Base-by-base conservation (phyloP, 53 echinoderm and acorn worm genomes). In the Patiria pectinifera region DNA sequence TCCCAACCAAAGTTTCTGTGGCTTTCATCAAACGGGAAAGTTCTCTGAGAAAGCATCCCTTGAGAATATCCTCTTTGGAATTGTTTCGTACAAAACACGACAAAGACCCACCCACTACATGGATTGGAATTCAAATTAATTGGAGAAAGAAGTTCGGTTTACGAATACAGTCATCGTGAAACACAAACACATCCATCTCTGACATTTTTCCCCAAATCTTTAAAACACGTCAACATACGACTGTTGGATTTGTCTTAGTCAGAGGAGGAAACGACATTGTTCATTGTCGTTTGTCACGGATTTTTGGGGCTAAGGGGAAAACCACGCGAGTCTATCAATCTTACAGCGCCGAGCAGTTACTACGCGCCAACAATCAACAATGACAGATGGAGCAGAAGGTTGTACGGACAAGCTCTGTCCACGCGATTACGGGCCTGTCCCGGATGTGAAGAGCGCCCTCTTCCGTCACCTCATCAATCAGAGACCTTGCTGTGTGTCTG, bases 401-500 rank as follows among this genome's bases (percentile, higher is more conserved):
- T 74, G 6, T n/a, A n/a, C 25, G 74, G 24, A 74, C 15, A 24
- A 74, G 69, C 69, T 21, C 69, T 69, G 69, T 24, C 8, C 24
- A 18, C 6, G 22, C n/a, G 21, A 23, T 74, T 24, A 10, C 24
- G 8, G 18, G 19, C 18, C 74, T 9, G 22, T 23, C 45, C 79
- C 79, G 45, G 79, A 46, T 78, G 21, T 78, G 13, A 44, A 78
- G 14, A 78, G 79, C 79, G 79, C 79, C 46, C 79, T 45, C 79
- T 78, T 78, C 79, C 79, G 45, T 78, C 79, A 15, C 18, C 12
- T 78, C 79, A 78, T 78, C 79, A 78, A 46, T 47, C 46, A 78
- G 16, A 23, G 25, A 8, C 76, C 11, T 6, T 24, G 25, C 35
- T 53, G 76, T 76, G 76, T 23, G 35, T 76, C 53, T 23, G 76